Evolutionary conservation across 1,140 invertebrate species (phyloP).

Genomic region (Coboldia fuscipes): DNA sequence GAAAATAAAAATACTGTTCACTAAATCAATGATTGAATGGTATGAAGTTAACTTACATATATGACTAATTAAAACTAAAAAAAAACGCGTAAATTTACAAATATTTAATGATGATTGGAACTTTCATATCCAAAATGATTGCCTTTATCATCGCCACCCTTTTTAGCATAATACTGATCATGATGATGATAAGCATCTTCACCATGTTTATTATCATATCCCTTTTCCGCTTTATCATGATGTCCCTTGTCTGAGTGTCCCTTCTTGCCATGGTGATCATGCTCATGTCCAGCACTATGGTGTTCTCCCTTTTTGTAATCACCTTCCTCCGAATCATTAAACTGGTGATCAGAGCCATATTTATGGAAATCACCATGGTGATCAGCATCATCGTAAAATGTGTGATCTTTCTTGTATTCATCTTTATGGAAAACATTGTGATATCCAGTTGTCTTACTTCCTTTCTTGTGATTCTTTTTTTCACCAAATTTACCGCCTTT

Average conservation of each 20-base stretch:
- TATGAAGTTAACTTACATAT: neutral
- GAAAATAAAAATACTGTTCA: too few relatives aligned
- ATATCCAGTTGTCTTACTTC: slow-evolving; percentile 47
- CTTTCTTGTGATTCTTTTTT: slow-evolving; percentile 42
- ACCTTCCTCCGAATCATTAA: slow-evolving; percentile 44
- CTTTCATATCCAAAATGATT: slow-evolving; percentile 30
- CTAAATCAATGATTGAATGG: neutral
- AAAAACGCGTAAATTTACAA: neutral
- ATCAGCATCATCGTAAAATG: slow-evolving; percentile 55
- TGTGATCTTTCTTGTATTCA: slow-evolving; percentile 57
- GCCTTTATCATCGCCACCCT: slow-evolving; percentile 35
- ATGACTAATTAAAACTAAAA: too few relatives aligned
- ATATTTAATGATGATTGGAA: neutral
- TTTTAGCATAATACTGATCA: slow-evolving; percentile 39
- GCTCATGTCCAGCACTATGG: slow-evolving; percentile 37
- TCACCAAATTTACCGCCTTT: slow-evolving; percentile 2
- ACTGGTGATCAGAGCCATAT: slow-evolving; percentile 41
- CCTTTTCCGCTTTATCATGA: slow-evolving; percentile 51
- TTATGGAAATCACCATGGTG: slow-evolving; percentile 53
- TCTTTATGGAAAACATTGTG: slow-evolving; percentile 64
- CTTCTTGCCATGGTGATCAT: slow-evolving; percentile 15
- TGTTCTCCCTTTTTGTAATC: slow-evolving; percentile 52
- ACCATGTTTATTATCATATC: slow-evolving; percentile 45
- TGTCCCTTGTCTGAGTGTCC: slow-evolving; percentile 39
- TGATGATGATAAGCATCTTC: slow-evolving; percentile 42